These are phyloP conservation scores for Cistogaster globosa DNA, from an alignment of 2,888 invertebrate genomes.

Conservation along the genomic window DNA sequence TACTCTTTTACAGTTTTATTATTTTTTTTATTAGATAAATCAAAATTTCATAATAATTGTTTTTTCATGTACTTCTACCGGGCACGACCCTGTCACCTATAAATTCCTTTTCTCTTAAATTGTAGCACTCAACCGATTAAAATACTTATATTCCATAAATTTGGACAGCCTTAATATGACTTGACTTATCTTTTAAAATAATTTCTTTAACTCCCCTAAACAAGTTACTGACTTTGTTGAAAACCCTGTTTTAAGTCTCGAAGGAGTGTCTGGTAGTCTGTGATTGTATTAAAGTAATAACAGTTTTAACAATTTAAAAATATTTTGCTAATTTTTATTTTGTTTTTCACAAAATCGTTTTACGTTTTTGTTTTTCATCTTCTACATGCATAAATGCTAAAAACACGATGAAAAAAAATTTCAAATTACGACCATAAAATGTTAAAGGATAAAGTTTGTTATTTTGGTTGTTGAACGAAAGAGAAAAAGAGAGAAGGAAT, in stretches of 20 bases:
- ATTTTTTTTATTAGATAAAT: no score
- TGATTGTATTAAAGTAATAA: constrained; percentile 70
- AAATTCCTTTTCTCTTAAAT: no score
- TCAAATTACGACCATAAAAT: constrained; percentile 50
- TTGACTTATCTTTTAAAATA: background rate
- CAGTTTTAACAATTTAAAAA: constrained; percentile 71
- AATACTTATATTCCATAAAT: background rate
- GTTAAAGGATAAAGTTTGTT: constrained; percentile 67
- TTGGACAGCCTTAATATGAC: background rate
- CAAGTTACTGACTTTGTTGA: background rate
- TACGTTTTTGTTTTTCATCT: constrained; percentile 20
- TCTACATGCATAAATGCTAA: constrained; percentile 60
- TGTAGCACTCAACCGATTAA: no score
- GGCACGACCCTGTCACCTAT: no score
- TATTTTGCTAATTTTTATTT: constrained; percentile 68
- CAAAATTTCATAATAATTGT: no score
- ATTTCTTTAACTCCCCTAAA: constrained; percentile 1
- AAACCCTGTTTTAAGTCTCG: constrained; percentile 1
- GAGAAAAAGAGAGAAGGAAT: constrained; percentile 26
- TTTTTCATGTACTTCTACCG: no score
- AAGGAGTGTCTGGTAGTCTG: constrained; percentile 24
- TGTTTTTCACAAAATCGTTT: constrained; percentile 46
- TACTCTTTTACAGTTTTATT: no score
- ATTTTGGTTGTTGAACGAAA: constrained; percentile 40
- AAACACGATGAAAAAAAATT: constrained; percentile 48